phyloP scores from a whole-genome alignment of 2,797 vertebrate species.

The Sebastes matsubarae region DNA sequence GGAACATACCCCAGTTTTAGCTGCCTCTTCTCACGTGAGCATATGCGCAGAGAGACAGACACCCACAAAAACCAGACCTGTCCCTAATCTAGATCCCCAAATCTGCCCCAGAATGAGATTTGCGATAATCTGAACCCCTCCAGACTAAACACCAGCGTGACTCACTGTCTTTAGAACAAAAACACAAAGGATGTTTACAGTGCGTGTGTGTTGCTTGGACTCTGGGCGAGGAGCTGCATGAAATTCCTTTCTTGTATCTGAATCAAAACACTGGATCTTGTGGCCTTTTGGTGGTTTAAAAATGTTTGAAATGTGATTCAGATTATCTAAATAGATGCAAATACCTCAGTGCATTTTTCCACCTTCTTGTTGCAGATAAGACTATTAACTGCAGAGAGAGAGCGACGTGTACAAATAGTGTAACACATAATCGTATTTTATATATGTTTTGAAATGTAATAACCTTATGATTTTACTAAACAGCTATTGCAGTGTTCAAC shows the following conservation, averaged over 20 bases:
- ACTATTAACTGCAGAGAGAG: background rate
- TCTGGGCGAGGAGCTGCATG: background rate
- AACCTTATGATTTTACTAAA: slow-evolving; percentile 38
- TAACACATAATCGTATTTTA: background rate
- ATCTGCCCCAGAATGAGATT: slow-evolving; percentile 67
- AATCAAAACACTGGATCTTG: slow-evolving; percentile 39
- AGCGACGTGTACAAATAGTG: background rate
- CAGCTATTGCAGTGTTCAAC: slow-evolving; percentile 13
- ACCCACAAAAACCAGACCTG: slow-evolving; percentile 41
- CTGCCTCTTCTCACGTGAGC: slow-evolving; percentile 33
- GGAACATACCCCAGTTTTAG: slow-evolving; percentile 31
- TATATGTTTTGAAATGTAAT: slow-evolving; percentile 18
- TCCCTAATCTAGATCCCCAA: slow-evolving; percentile 69
- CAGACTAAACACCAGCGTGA: slow-evolving; percentile 60
- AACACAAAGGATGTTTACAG: slow-evolving; percentile 59
- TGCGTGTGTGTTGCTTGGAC: background rate
- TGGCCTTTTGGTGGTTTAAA: background rate
- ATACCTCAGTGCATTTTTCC: background rate
- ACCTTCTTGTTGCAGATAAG: background rate
- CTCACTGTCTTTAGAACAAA: slow-evolving; percentile 4
- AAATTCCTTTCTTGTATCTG: slow-evolving; percentile 36
- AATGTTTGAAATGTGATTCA: background rate
- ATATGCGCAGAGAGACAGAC: slow-evolving; percentile 4
- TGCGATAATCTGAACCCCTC: slow-evolving; percentile 59
- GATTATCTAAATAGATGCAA: background rate